Base-by-base conservation (phyloP, 2,888 invertebrate species). In the Helicoverpa assulta region DNA sequence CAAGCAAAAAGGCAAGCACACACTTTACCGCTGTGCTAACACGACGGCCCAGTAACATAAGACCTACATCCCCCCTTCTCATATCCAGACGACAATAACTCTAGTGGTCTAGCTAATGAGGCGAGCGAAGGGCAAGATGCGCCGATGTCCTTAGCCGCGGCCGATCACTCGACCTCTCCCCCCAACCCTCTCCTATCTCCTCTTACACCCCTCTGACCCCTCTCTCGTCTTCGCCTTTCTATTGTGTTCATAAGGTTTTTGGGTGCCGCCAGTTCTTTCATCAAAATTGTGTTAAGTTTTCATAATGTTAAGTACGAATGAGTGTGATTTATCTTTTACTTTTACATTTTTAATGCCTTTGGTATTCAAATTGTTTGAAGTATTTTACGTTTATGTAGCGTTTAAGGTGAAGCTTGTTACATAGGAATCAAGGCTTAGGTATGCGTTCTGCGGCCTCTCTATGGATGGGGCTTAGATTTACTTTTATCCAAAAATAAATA, bases 121-220 rank as follows among this genome's bases (percentile, higher is more conserved):
- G 79, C 86, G 81, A 76, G 70, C 85, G 86, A 87, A 90, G 89
- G 90, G 90, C 88, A 89, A 90, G 90, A 90, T 87, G 89, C 87
- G 89, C 86, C 84, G 84, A 83, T 87, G 91, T 90, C 91, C 92
- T 89, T 89, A 90, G 85, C 80, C 82, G 84, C 84, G 90, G 88
- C 88, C 90, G 90, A 92, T 92, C 91, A 91, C 91, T 91, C 90
- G 89, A 88, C 90, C 88, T 84, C 81, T 73, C 76, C 69, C 50
- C 58, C 71, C 60, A 64, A 2, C 40, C 21, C 60, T 68, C 75
- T 60, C 63, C 76, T 66, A 59, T 67, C 77, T 7, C 71, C 43
- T 3, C 26, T 26, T 26, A 26, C 51, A 1, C 2, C 57, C 60
- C 8, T 53, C 67, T 67, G n/a, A 51, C 70, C 69, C 67, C 69